These are phyloP conservation scores for Ladona fulva DNA, from an alignment of 1,140 invertebrate species.

Conservation along the genomic window DNA sequence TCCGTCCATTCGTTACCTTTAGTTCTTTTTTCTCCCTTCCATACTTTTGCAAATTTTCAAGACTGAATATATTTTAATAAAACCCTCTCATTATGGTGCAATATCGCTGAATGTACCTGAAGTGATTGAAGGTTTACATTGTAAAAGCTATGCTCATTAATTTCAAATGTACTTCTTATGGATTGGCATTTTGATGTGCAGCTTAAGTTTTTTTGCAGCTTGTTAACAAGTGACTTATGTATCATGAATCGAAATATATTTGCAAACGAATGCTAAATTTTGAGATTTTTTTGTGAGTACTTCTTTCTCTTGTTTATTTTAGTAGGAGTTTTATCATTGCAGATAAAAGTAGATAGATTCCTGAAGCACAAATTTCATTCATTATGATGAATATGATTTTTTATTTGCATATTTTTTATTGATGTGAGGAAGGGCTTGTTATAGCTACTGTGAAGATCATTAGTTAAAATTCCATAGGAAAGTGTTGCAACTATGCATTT, in stretches of 20 bases:
- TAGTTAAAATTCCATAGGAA: no score
- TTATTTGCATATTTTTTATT: no score
- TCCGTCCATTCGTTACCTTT: not conserved
- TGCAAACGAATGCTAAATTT: not conserved
- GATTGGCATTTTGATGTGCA: not conserved
- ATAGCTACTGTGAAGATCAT: no score
- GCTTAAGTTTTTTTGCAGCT: not conserved
- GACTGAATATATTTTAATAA: conserved; percentile 8
- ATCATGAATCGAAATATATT: not conserved
- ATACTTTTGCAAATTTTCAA: not conserved
- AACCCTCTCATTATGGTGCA: not conserved
- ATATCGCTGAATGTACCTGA: not conserved
- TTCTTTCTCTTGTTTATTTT: no score
- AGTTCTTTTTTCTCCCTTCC: not conserved
- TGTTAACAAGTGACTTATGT: not conserved
- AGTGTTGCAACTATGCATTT: no score
- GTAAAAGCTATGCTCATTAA: not conserved
- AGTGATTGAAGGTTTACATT: not conserved
- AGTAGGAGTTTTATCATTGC: no score
- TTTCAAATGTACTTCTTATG: not conserved
- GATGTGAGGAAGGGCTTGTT: no score
- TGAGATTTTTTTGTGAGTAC: no score
- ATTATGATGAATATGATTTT: no score
- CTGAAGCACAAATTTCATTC: no score
- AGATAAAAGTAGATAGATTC: no score